phyloP scores from a whole-genome alignment of 2,797 vertebrate species.

The Arrhamphus sclerolepis region DNA sequence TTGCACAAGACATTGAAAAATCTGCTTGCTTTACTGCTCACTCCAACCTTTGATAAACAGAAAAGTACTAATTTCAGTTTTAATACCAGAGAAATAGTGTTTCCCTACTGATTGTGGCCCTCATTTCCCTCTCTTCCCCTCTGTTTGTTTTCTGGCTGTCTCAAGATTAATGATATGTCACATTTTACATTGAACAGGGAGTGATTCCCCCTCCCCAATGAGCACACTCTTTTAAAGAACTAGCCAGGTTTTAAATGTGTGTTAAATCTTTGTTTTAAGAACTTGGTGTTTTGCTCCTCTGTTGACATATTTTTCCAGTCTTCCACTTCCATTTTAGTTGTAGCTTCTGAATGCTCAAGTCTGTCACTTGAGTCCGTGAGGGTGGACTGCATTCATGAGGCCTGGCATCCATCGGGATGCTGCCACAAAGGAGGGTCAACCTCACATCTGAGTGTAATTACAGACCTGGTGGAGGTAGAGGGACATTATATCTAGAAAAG shows the following conservation, averaged over 20 bases:
- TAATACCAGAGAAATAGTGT: constrained; percentile 12
- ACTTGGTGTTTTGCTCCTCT: constrained; percentile 31
- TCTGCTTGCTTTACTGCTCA: constrained; percentile 30
- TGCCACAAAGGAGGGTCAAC: constrained; percentile 51
- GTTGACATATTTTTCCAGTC: constrained; percentile 45
- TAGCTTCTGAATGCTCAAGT: constrained; percentile 13
- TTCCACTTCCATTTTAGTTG: constrained; percentile 33
- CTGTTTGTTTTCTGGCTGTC: constrained; percentile 25
- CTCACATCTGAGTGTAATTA: constrained; percentile 63
- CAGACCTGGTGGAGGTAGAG: constrained; percentile 54
- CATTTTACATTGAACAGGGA: constrained; percentile 22
- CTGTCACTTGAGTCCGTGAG: constrained; percentile 13
- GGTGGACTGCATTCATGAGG: constrained; percentile 39
- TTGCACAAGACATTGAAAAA: constrained; percentile 32
- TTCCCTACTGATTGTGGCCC: constrained; percentile 8
- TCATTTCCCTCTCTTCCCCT: constrained; percentile 26
- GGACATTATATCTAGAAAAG: constrained; percentile 61
- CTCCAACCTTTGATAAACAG: constrained; percentile 30
- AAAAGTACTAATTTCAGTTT: constrained; percentile 31
- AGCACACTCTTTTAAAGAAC: constrained; percentile 40
- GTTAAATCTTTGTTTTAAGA: constrained; percentile 47
- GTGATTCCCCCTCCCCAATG: constrained; percentile 34
- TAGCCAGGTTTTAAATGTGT: constrained; percentile 36
- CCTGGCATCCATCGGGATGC: constrained; percentile 30
- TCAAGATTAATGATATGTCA: constrained; percentile 29